Conservation (phyloP, 2,888 invertebrate species). For the Syrista parreyssii region DNA sequence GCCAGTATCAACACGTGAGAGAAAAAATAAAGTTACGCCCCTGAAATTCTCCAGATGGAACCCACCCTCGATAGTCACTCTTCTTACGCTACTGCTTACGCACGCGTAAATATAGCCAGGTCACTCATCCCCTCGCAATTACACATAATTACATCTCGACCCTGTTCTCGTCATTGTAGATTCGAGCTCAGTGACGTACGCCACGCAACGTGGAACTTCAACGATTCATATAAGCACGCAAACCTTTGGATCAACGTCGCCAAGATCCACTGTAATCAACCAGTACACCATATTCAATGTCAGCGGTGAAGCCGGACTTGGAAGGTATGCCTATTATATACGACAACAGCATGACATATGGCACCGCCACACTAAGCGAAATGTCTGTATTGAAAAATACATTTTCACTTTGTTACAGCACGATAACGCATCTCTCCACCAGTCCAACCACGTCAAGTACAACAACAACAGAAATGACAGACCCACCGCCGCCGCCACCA, state of each 20-base stretch:
- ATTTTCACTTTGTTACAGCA: conserved; percentile 37
- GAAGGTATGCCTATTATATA: conserved; percentile 44
- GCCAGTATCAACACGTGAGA: neutral
- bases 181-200: conserved; percentile 59
- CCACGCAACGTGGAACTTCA: conserved; percentile 55
- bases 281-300: conserved; percentile 53
- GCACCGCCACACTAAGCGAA: neutral
- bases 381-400: neutral
- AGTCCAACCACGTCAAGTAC: conserved; percentile 46
- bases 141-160: conserved; percentile 42
- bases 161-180: conserved; percentile 39
- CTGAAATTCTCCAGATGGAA: neutral
- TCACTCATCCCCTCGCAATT: conserved; percentile 22
- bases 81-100: conserved; percentile 35
- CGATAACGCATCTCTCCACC: conserved; percentile 49
- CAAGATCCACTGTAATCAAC: conserved; percentile 51
- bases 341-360: neutral
- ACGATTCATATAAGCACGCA: conserved; percentile 54
- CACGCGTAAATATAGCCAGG: conserved; percentile 32
- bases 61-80: neutral
- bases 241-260: conserved; percentile 42
- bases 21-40: neutral
- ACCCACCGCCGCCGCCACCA: conserved; percentile 59
- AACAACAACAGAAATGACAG: conserved; percentile 56
- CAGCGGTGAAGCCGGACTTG: conserved; percentile 53